These are phyloP conservation scores for Sinocyclocheilus grahami DNA, from an alignment of 2,113 vertebrate genomes.

Conservation along the genomic window DNA sequence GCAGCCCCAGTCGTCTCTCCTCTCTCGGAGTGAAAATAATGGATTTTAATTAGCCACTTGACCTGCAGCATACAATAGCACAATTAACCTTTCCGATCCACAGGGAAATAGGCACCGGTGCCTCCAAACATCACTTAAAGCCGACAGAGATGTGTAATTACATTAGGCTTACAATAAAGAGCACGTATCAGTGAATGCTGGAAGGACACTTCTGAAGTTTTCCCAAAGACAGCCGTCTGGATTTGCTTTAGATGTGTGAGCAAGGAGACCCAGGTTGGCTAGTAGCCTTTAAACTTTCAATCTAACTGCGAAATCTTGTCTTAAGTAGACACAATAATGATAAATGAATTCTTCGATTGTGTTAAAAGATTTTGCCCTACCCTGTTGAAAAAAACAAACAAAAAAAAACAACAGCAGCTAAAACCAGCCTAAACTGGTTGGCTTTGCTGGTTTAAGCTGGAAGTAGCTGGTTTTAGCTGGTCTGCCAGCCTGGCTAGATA, in stretches of 20 bases:
- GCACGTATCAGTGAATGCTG: not conserved
- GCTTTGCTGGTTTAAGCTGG: too few relatives aligned
- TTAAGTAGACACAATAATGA: not conserved
- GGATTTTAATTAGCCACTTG: constrained; percentile 55
- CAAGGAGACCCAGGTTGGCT: not conserved
- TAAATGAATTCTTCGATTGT: not conserved
- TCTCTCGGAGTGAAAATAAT: constrained; percentile 38
- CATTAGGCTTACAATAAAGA: constrained; percentile 36
- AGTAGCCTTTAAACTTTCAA: not conserved
- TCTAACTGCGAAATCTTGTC: too few relatives aligned
- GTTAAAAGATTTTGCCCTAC: not conserved
- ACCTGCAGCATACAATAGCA: constrained; percentile 45
- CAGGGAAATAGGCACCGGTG: constrained; percentile 13
- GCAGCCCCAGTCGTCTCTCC: not conserved
- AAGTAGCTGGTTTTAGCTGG: too few relatives aligned
- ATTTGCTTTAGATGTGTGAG: not conserved
- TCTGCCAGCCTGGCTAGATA: too few relatives aligned
- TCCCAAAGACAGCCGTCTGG: not conserved
- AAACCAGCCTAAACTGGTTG: too few relatives aligned
- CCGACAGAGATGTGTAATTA: constrained; percentile 36
- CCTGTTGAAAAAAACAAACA: too few relatives aligned
- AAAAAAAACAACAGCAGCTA: too few relatives aligned
- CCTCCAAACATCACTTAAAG: constrained; percentile 36
- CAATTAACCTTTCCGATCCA: constrained; percentile 45
- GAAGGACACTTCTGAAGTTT: not conserved